phyloP scores from a whole-genome alignment of 2,113 vertebrate genomes.

The Colaptes auratus region DNA sequence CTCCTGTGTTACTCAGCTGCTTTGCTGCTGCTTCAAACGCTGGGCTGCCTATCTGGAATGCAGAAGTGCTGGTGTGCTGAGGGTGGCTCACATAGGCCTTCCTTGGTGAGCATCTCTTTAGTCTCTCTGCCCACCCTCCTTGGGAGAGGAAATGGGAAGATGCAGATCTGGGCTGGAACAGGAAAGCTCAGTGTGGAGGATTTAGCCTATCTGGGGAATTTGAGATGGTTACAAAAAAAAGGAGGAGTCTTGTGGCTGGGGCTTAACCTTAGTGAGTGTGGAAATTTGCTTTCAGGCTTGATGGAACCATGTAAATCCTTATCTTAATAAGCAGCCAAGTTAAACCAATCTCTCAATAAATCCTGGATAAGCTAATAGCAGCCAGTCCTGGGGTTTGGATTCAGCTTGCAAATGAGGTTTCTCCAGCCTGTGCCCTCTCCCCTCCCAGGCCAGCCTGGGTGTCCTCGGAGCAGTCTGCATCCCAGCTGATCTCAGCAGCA shows the following conservation, averaged over 20 bases:
- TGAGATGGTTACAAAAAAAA: background rate
- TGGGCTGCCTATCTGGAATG: conserved; percentile 8
- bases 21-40: background rate
- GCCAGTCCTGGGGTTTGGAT: background rate
- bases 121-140: background rate
- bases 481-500: background rate
- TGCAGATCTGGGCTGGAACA: background rate
- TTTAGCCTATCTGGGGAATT: background rate
- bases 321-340: conserved; percentile 40
- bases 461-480: background rate
- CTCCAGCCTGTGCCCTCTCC: background rate
- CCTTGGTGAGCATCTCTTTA: background rate
- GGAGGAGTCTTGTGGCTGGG: background rate
- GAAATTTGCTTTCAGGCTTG: conserved; percentile 36
- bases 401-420: background rate
- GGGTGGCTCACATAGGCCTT: background rate
- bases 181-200: background rate
- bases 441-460: background rate
- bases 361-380: background rate
- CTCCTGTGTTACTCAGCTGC: background rate
- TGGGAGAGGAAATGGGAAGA: background rate
- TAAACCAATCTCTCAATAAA: conserved; percentile 44
- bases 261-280: background rate
- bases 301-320: conserved; percentile 24
- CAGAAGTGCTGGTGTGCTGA: background rate